Evolutionary conservation across 2,113 vertebrate species (phyloP).

Genomic region (Thalassarche chlororhynchos): DNA sequence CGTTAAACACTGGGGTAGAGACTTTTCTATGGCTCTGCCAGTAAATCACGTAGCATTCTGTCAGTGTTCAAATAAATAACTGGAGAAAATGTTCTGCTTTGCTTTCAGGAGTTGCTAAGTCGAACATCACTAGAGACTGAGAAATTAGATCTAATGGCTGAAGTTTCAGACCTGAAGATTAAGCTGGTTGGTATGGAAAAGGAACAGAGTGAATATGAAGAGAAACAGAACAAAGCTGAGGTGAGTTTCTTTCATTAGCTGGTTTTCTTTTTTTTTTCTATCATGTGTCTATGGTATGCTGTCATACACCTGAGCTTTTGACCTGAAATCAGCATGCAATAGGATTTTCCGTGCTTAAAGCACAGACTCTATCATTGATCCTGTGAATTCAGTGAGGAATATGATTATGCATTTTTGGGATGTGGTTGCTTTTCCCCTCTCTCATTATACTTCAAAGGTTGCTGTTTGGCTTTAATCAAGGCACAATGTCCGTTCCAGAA

Average conservation of each 20-base stretch:
- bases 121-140: conserved; percentile 91
- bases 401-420: not conserved
- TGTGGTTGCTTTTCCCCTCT: conserved; percentile 1
- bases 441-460: conserved; percentile 25
- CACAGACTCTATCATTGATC: not conserved
- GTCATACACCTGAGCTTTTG: not conserved
- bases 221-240: conserved; percentile 95
- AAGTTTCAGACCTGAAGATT: conserved; percentile 94
- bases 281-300: not conserved
- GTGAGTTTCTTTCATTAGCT: conserved; percentile 66
- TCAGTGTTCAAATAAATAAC: not conserved
- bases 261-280: not conserved
- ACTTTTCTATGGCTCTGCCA: not conserved
- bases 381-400: not conserved
- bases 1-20: not conserved
- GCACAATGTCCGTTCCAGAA: not conserved
- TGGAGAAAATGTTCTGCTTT: not conserved
- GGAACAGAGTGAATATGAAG: conserved; percentile 85
- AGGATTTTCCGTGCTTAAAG: not conserved
- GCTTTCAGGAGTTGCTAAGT: conserved; percentile 89
- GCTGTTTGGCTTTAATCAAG: conserved; percentile 29
- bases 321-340: not conserved
- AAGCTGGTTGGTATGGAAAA: conserved; percentile 94
- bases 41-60: not conserved
- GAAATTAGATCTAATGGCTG: conserved; percentile 92